These are phyloP conservation scores for Hyphantria cunea DNA, from an alignment of 1,140 invertebrate genomes.

Conservation along the genomic window DNA sequence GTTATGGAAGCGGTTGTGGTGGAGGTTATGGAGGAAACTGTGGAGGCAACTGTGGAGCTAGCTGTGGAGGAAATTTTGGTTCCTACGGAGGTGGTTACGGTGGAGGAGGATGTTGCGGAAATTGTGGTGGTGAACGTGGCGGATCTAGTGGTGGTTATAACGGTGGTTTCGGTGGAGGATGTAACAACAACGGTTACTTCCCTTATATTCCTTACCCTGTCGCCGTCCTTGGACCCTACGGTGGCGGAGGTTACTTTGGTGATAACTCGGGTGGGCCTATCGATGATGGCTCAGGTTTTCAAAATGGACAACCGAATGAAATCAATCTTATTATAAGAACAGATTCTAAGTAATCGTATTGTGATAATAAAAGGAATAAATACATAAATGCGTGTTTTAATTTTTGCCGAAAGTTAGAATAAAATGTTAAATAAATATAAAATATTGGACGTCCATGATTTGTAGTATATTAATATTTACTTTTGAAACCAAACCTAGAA, in stretches of 20 bases:
- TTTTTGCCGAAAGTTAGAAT: too few species aligned
- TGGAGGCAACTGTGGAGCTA: constrained; percentile 9
- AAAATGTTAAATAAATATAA: too few species aligned
- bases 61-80: constrained; percentile 3
- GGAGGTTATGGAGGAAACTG: constrained; percentile 6
- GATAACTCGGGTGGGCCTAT: not conserved
- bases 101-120: not conserved
- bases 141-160: constrained; percentile 2
- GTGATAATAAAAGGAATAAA: too few species aligned
- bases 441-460: too few species aligned
- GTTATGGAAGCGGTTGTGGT: constrained; percentile 5
- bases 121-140: not conserved
- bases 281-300: not conserved
- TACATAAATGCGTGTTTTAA: too few species aligned
- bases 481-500: too few species aligned
- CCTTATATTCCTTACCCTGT: constrained; percentile 34
- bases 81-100: constrained; percentile 1
- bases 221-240: constrained; percentile 7
- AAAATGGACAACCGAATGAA: too few species aligned
- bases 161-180: constrained; percentile 4
- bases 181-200: not conserved
- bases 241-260: not conserved
- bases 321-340: constrained; percentile 31
- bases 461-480: too few species aligned
- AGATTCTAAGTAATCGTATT: too few species aligned